phyloP scores from a whole-genome alignment of 2,888 invertebrate genomes.

The Drosophila formosana region DNA sequence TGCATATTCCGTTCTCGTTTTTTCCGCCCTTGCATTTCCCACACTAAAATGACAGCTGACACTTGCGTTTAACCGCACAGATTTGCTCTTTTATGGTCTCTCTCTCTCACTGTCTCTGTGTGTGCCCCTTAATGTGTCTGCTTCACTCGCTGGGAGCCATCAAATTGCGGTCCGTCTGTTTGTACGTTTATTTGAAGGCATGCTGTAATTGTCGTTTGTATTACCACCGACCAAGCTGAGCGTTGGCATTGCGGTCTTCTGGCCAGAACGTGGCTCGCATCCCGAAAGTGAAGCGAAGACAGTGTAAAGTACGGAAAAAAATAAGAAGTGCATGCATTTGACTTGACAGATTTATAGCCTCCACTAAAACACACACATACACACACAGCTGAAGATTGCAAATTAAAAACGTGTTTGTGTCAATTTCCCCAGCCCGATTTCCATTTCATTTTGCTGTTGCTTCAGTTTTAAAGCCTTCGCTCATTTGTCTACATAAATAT shows the following conservation, averaged over 20 bases:
- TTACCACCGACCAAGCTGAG: conserved; percentile 63
- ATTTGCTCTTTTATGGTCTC: conserved; percentile 65
- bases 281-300: too few relatives aligned
- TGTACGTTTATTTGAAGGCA: conserved; percentile 67
- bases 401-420: conserved; percentile 63
- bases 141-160: conserved; percentile 43
- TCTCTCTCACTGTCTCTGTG: background rate
- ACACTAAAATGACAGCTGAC: conserved; percentile 79
- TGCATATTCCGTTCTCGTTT: conserved; percentile 49
- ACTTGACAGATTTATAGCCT: conserved; percentile 58
- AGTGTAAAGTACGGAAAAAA: conserved; percentile 26
- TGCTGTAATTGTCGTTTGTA: conserved; percentile 78
- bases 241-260: conserved; percentile 61
- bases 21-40: conserved; percentile 30
- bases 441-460: conserved; percentile 20
- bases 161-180: conserved; percentile 70
- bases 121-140: conserved; percentile 17
- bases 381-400: conserved; percentile 32
- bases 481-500: conserved; percentile 35
- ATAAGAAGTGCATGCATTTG: conserved; percentile 50
- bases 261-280: conserved; percentile 39
- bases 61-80: conserved; percentile 80
- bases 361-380: conserved; percentile 11
- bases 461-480: conserved; percentile 25
- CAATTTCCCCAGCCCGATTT: conserved; percentile 37